A percentile compares a stretch with the other conserved stretches of the same genome.
These are phyloP conservation scores for Enteromius fasciolatus DNA, from an alignment of 2,797 vertebrate genomes.

Conservation along the genomic window DNA sequence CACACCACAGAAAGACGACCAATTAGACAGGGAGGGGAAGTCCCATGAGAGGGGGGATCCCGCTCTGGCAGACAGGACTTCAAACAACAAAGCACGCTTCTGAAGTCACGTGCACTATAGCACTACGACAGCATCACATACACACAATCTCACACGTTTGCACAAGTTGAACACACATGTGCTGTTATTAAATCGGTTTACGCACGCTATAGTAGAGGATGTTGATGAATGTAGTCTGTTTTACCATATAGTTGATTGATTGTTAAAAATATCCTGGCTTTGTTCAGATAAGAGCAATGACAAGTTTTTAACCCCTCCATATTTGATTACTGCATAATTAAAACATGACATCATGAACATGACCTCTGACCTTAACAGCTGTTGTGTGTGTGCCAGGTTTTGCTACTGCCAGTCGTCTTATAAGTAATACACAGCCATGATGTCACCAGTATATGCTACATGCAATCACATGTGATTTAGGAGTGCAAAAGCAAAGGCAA, in stretches of 20 bases:
- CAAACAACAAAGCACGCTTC: constrained; percentile 11
- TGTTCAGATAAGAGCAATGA: not conserved
- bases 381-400: not conserved
- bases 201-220: not conserved
- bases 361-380: constrained; percentile 47
- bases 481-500: constrained; percentile 6
- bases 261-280: constrained; percentile 8
- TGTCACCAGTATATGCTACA: not conserved
- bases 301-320: not conserved
- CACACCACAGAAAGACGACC: constrained; percentile 10
- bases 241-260: not conserved
- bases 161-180: not conserved
- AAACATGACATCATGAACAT: constrained; percentile 4
- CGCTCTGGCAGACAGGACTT: not conserved
- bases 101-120: not conserved
- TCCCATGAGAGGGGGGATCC: constrained; percentile 51
- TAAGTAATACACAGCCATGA: not conserved
- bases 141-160: not conserved
- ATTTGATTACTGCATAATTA: constrained; percentile 47
- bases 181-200: not conserved
- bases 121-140: not conserved
- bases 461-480: constrained; percentile 4
- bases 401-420: constrained; percentile 29
- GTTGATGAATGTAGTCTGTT: not conserved
- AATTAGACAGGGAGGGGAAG: constrained; percentile 75